Conservation (phyloP, 2,113 vertebrate species). For the Melanerpes aurifrons region DNA sequence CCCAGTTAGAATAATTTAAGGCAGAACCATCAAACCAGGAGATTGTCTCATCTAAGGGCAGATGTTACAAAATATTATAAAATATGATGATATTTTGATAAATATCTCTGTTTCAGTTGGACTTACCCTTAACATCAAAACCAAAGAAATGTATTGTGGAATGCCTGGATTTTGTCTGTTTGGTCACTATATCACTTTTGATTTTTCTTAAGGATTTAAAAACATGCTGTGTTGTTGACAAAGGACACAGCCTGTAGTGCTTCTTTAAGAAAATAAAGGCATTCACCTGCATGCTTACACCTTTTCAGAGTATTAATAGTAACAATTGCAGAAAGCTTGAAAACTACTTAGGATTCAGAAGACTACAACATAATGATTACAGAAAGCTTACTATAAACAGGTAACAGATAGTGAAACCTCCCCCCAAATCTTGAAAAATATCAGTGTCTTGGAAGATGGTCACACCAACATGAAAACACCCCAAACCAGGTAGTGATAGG, state of each 20-base stretch:
- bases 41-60: constrained; percentile 78
- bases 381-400: background rate
- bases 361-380: background rate
- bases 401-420: background rate
- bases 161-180: background rate
- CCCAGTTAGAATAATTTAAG: constrained; percentile 88
- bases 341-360: background rate
- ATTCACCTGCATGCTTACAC: background rate
- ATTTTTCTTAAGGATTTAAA: background rate
- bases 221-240: background rate
- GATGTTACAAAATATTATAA: constrained; percentile 1
- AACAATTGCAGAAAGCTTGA: background rate
- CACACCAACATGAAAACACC: background rate
- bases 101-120: background rate
- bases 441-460: background rate
- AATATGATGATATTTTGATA: background rate
- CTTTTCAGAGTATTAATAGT: background rate
- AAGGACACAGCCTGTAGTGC: background rate
- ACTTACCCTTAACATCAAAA: background rate
- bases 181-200: background rate
- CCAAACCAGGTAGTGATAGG: background rate
- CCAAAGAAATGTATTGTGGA: background rate
- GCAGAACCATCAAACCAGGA: constrained; percentile 86
- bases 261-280: background rate
- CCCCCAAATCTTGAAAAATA: background rate